A percentile compares a stretch with the other conserved stretches of the same genome.
These are phyloP conservation scores for Passer montanus DNA, from an alignment of 2,113 vertebrate species.

Conservation along the genomic window DNA sequence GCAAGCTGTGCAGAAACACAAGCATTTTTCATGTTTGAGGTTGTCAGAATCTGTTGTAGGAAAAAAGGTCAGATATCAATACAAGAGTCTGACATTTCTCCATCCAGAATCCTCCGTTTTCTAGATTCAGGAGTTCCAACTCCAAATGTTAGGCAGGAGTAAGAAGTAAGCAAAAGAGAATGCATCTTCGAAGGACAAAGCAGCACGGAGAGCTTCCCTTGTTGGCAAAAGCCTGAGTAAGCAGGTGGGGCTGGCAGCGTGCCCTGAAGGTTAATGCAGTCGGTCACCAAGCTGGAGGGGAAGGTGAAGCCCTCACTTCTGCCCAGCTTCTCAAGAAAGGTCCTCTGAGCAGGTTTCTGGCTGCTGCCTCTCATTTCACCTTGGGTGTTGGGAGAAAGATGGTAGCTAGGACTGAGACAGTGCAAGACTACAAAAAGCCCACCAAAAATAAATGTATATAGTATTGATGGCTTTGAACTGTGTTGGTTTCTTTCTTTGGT, in stretches of 20 bases:
- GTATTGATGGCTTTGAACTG: background rate
- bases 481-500: background rate
- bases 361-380: background rate
- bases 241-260: background rate
- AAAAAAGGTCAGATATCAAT: background rate
- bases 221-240: slow-evolving; percentile 48
- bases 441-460: background rate
- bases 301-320: background rate
- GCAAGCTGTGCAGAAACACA: background rate
- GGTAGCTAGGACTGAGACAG: background rate
- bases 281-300: background rate
- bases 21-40: background rate
- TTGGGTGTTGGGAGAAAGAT: background rate
- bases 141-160: background rate
- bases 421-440: background rate
- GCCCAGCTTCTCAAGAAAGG: background rate
- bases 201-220: background rate
- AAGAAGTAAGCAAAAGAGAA: background rate
- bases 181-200: background rate
- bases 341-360: background rate
- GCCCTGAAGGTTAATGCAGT: slow-evolving; percentile 45
- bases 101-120: background rate
- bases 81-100: background rate
- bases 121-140: background rate
- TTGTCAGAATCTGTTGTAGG: background rate